A percentile compares a stretch with the other conserved stretches of the same genome.
Conservation (phyloP, 2,113 vertebrate genomes). For the Bos taurus region DNA sequence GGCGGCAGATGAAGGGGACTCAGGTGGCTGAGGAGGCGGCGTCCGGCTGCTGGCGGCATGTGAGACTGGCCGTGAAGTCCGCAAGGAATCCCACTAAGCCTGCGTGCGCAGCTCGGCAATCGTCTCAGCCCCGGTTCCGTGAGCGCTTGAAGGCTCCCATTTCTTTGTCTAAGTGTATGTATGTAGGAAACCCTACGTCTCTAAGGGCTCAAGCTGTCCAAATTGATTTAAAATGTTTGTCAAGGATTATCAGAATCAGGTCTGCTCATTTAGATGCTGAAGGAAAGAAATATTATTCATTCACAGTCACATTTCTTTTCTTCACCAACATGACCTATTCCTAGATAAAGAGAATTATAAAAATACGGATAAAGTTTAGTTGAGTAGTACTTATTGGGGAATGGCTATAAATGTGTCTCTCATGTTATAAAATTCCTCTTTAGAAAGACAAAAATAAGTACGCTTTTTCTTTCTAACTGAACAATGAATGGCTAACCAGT, state of each 20-base stretch:
- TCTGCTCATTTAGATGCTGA: background rate
- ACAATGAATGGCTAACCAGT: background rate
- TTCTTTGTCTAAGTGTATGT: background rate
- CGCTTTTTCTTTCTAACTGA: background rate
- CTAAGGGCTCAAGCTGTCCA: background rate
- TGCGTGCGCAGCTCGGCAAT: rapidly evolving
- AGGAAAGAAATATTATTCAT: background rate
- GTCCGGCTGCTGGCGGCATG: rapidly evolving
- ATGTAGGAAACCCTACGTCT: background rate
- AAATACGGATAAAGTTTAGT: background rate
- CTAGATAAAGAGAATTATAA: background rate
- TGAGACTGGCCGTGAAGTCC: background rate
- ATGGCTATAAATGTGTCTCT: background rate
- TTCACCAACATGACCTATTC: background rate
- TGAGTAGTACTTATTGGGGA: background rate
- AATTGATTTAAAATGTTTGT: background rate
- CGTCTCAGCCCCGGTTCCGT: background rate
- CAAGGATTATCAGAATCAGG: background rate
- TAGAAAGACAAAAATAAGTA: background rate
- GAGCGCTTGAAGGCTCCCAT: background rate
- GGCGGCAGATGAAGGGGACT: background rate
- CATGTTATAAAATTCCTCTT: background rate
- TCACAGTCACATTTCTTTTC: background rate
- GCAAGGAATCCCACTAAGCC: rapidly evolving
- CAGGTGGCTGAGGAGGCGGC: background rate